A percentile compares a stretch with the other conserved stretches of the same genome.
phyloP scores from a whole-genome alignment of 2,113 vertebrate genomes.

The Calyptomena viridis region DNA sequence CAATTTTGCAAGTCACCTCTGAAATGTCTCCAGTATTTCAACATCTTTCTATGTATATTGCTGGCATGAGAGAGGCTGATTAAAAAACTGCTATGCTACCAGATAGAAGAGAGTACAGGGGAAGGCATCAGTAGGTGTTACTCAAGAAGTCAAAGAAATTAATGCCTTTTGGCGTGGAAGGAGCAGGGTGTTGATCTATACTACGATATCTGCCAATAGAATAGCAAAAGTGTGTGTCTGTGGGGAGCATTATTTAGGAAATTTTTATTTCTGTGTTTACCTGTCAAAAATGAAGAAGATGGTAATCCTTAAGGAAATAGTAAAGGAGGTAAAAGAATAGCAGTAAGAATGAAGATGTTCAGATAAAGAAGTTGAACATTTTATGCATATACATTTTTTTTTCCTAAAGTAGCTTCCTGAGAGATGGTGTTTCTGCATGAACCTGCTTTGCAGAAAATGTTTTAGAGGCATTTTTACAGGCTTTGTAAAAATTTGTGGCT shows the following conservation, averaged over 20 bases:
- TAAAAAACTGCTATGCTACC: not conserved
- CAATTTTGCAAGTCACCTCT: not conserved
- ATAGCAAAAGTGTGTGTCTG: not conserved
- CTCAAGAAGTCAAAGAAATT: not conserved
- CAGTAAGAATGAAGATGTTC: not conserved
- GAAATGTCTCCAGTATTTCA: not conserved
- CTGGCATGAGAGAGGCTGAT: not conserved
- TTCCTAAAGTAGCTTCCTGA: not conserved
- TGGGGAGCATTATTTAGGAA: not conserved
- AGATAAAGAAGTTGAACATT: not conserved
- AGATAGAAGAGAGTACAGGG: not conserved
- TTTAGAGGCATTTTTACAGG: not conserved
- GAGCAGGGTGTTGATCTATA: not conserved
- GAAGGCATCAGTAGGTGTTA: not conserved
- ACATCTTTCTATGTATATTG: not conserved
- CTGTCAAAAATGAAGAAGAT: not conserved
- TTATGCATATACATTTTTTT: not conserved
- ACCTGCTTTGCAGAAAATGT: not conserved
- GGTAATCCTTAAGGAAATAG: not conserved
- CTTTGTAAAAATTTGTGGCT: not conserved
- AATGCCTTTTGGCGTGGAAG: rapidly evolving
- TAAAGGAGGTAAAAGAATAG: not conserved
- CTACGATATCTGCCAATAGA: not conserved
- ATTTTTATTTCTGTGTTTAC: not conserved
- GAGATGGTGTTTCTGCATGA: not conserved